Evolutionary conservation across 2,797 vertebrate species (phyloP).

Genomic region (Brachyalestes nurse): DNA sequence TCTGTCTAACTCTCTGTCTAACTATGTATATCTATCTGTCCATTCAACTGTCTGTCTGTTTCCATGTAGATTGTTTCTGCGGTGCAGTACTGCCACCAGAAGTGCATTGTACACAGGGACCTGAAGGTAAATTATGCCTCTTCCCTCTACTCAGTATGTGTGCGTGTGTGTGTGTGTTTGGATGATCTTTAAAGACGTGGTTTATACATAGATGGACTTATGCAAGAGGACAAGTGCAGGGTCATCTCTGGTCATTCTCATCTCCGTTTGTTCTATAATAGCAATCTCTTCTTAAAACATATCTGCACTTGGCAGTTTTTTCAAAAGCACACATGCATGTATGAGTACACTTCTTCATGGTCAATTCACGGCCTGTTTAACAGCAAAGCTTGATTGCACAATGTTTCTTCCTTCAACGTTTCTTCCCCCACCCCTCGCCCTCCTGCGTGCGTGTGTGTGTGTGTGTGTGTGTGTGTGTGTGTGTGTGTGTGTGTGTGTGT

Average conservation of each 20-base stretch:
- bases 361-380: background rate
- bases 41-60: constrained; percentile 10
- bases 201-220: background rate
- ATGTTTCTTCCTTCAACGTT: background rate
- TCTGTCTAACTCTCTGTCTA: constrained; percentile 17
- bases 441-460: too few relatives aligned
- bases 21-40: constrained; percentile 1
- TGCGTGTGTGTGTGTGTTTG: background rate
- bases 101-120: constrained; percentile 95
- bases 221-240: background rate
- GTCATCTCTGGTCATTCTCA: background rate
- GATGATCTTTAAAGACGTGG: background rate
- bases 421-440: background rate
- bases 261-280: constrained; percentile 17
- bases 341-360: constrained; percentile 3
- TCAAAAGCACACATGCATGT: background rate
- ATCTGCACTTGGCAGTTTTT: background rate
- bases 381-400: background rate
- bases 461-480: too few relatives aligned
- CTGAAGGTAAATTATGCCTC: constrained; percentile 83
- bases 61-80: constrained; percentile 73
- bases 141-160: background rate
- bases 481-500: too few relatives aligned
- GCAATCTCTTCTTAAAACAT: background rate
- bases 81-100: constrained; percentile 98